Evolutionary conservation across 2,113 vertebrate genomes (phyloP).

Genomic region (Halcyon malimbica): DNA sequence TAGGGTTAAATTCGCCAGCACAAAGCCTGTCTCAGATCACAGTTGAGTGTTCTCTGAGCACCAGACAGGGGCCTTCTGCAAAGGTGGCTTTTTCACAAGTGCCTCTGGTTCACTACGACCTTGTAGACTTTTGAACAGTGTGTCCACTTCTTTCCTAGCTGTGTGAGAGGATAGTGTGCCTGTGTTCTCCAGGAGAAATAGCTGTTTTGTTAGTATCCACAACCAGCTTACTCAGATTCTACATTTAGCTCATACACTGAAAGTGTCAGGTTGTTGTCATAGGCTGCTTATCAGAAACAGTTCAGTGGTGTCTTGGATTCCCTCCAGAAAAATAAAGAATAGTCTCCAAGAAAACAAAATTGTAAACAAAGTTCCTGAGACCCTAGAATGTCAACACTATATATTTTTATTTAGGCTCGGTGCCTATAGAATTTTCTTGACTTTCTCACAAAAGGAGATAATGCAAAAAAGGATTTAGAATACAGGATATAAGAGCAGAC

Average conservation of each 20-base stretch:
- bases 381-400: slow-evolving; percentile 4
- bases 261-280: slow-evolving; percentile 42
- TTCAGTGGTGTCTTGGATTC: slow-evolving; percentile 1
- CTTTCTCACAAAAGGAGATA: neutral
- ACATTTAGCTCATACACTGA: slow-evolving; percentile 47
- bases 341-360: slow-evolving; percentile 62
- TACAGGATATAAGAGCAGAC: neutral
- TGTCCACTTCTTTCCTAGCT: neutral
- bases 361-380: slow-evolving; percentile 62
- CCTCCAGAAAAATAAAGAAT: neutral
- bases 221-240: slow-evolving; percentile 47
- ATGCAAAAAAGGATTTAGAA: neutral
- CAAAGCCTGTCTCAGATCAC: neutral
- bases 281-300: neutral
- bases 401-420: slow-evolving; percentile 61
- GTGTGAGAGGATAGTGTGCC: neutral
- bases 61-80: neutral
- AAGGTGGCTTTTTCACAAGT: neutral
- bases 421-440: neutral
- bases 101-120: neutral
- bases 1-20: neutral
- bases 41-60: neutral
- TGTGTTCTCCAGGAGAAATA: neutral
- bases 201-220: slow-evolving; percentile 57
- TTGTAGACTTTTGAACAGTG: neutral